Conservation (phyloP, 2,113 vertebrate genomes). For the Oncorhynchus keta region DNA sequence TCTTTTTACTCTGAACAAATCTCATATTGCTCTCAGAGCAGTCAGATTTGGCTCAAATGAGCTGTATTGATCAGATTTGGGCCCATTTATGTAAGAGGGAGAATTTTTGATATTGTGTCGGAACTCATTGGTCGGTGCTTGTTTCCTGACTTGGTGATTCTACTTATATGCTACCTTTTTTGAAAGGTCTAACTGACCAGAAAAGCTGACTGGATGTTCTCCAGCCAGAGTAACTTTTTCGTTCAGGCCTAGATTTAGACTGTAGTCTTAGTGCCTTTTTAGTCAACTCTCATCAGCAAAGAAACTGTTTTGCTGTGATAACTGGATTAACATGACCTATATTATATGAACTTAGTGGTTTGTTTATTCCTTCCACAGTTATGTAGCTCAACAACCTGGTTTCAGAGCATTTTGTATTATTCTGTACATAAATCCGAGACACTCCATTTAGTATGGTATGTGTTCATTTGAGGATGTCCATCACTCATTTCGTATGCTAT, state of each 20-base stretch:
- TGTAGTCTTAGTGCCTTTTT: no score
- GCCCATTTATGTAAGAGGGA: conserved; percentile 4
- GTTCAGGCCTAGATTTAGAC: background rate
- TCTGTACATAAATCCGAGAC: no score
- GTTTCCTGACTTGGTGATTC: background rate
- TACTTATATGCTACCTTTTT: background rate
- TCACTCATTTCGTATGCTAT: no score
- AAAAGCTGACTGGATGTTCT: background rate
- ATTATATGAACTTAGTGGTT: no score
- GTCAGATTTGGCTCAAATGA: conserved; percentile 7
- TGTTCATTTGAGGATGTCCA: no score
- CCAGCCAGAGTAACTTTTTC: background rate
- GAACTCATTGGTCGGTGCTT: background rate
- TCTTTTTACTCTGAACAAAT: conserved; percentile 16
- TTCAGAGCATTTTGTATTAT: no score
- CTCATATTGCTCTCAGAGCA: background rate
- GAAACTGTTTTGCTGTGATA: no score
- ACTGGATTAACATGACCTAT: no score
- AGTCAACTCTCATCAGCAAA: no score
- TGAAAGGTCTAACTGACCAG: background rate
- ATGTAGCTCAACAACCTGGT: no score
- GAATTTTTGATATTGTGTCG: background rate
- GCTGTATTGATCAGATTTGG: conserved; percentile 15
- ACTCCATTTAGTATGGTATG: no score
- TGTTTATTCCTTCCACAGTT: no score